phyloP scores from a whole-genome alignment of 2,797 vertebrate genomes.

The Crenichthys baileyi region DNA sequence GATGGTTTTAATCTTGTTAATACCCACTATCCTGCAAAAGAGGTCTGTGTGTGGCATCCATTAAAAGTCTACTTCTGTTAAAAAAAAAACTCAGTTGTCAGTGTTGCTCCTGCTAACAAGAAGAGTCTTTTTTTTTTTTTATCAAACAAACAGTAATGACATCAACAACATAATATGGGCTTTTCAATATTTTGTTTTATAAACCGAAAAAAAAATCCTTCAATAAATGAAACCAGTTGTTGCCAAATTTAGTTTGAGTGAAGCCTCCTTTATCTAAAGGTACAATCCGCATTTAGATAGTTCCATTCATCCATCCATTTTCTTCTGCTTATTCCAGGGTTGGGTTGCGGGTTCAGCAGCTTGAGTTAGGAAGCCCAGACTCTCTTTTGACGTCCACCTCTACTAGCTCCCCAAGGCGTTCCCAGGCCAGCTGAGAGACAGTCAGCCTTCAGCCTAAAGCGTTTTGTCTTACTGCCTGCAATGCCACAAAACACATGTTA shows the following conservation, averaged over 20 bases:
- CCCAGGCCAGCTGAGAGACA: too few species aligned
- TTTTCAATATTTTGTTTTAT: neutral
- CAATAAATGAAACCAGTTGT: neutral
- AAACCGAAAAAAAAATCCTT: neutral
- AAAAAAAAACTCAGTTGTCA: neutral
- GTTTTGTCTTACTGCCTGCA: too few species aligned
- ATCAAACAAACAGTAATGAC: neutral
- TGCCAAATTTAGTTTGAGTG: neutral
- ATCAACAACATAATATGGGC: neutral
- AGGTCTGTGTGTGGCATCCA: neutral
- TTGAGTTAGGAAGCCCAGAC: too few species aligned
- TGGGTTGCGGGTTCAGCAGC: too few species aligned
- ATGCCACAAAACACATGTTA: too few species aligned
- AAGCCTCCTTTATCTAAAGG: neutral
- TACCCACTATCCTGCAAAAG: slow-evolving; percentile 12
- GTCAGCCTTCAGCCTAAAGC: too few species aligned
- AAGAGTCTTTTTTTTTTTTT: neutral
- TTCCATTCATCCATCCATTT: too few species aligned
- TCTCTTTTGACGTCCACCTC: too few species aligned
- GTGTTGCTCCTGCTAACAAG: neutral
- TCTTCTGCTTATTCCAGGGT: too few species aligned
- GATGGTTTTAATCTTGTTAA: neutral
- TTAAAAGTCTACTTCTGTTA: slow-evolving; percentile 2
- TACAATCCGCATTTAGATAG: too few species aligned
- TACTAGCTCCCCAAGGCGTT: too few species aligned